phyloP scores from a whole-genome alignment of 2,797 vertebrate genomes.

The Garrulus glandarius region DNA sequence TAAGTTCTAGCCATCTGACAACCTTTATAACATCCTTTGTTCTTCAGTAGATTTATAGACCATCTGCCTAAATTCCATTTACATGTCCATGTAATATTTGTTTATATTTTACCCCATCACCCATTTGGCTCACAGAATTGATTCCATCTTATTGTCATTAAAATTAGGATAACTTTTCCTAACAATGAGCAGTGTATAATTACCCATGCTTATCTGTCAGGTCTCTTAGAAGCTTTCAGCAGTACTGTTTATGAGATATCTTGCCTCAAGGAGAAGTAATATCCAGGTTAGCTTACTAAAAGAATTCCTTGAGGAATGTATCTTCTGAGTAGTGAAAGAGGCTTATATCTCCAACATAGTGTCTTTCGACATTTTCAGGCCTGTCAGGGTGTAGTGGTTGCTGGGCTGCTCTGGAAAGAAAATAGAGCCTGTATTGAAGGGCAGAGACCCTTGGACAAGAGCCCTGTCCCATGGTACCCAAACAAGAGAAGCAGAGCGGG shows the following conservation, averaged over 20 bases:
- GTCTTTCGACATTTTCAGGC: neutral
- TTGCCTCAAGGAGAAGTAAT: neutral
- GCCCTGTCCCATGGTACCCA: neutral
- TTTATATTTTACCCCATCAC: neutral
- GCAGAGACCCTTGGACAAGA: neutral
- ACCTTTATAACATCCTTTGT: neutral
- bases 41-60: neutral
- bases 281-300: neutral
- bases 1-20: neutral
- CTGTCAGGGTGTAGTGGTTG: neutral
- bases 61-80: neutral
- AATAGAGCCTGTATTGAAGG: fast-evolving
- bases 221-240: neutral
- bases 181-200: neutral
- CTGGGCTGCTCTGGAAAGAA: neutral
- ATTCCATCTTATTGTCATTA: neutral
- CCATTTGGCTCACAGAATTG: neutral
- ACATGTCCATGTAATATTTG: neutral
- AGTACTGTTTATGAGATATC: neutral
- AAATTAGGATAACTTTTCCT: neutral
- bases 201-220: neutral
- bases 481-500: neutral
- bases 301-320: neutral
- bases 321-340: neutral
- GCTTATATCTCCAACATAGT: neutral